Conservation (phyloP, 2,797 vertebrate genomes). For the Malacoraja senta region DNA sequence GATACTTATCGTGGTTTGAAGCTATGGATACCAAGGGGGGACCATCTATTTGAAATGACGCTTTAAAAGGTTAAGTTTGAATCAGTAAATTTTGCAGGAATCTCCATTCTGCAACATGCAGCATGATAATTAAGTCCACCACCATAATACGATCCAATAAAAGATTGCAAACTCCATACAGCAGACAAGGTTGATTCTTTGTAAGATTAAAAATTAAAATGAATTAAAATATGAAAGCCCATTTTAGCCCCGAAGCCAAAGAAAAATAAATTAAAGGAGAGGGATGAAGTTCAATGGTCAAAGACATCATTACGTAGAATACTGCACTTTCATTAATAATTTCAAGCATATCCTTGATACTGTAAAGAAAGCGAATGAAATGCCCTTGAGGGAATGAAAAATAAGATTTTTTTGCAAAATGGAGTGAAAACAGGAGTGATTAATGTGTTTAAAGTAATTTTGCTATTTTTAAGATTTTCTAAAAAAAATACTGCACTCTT, state of each 20-base stretch:
- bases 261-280: conserved; percentile 4
- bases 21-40: background rate
- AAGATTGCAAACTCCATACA: background rate
- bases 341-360: background rate
- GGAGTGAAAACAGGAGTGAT: conserved; percentile 17
- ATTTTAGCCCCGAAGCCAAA: background rate
- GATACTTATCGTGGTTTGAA: background rate
- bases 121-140: too few species aligned
- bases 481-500: background rate
- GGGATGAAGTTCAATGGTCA: background rate
- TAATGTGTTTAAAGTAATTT: background rate
- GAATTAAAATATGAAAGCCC: background rate
- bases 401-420: conserved; percentile 10
- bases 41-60: background rate
- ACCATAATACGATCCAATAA: background rate
- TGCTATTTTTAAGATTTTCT: background rate
- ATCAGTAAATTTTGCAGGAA: background rate
- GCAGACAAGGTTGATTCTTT: background rate
- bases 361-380: conserved; percentile 12
- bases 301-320: background rate
- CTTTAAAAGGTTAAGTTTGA: background rate
- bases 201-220: conserved; percentile 14
- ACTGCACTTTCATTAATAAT: background rate
- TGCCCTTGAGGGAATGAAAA: background rate
- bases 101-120: conserved; percentile 3